Base-by-base conservation (phyloP, 2,113 vertebrate species). In the Cisticola juncidis region DNA sequence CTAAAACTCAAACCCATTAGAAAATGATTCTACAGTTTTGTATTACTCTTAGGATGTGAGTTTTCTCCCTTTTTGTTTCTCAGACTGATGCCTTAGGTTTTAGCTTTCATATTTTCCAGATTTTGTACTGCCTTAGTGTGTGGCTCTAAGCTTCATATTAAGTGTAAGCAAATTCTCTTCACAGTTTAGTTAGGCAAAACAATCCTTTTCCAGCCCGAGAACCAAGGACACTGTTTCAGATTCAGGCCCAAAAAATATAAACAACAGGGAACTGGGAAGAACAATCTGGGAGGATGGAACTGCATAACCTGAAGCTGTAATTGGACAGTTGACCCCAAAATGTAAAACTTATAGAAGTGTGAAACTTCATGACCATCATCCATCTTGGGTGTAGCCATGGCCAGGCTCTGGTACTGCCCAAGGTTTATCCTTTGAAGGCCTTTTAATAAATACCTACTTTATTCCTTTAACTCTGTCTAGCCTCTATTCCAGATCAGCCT, bases 321-420 rank as follows among this genome's bases (percentile, higher is more conserved):
- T 8, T 26, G 36, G 13, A 62, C 11, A 62, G 40, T 42, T 78
- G 3, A n/a, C 23, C 17, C 23, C 1, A 51, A 42, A 8, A 78
- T 42, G 29, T 2, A 51, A 51, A 50, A 17, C 14, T 40, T 28
- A 17, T 1, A n/a, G n/a, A 51, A 51, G 18, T 26, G 23, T 42
- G 47, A 78, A 51, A 62, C 6, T 0, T 0, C 2, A 1, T n/a
- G 29, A n/a, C 6, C 2, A 0, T 5, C 2, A 4, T 29, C 9
- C 19, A 28, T 13, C 8, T 5, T 57, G 53, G 18, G 18, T 10
- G 2, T 5, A 26, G 8, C 58, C 47, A 2, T 0, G 0, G 58
- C 29, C 8, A 5, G 36, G 36, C 13, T 51, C 58, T 78, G 9
- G 45, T 28, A 33, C 23, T 40, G 35, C 23, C 29, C 29, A 42